phyloP scores from a whole-genome alignment of 2,113 vertebrate species.

The Lonchura striata region DNA sequence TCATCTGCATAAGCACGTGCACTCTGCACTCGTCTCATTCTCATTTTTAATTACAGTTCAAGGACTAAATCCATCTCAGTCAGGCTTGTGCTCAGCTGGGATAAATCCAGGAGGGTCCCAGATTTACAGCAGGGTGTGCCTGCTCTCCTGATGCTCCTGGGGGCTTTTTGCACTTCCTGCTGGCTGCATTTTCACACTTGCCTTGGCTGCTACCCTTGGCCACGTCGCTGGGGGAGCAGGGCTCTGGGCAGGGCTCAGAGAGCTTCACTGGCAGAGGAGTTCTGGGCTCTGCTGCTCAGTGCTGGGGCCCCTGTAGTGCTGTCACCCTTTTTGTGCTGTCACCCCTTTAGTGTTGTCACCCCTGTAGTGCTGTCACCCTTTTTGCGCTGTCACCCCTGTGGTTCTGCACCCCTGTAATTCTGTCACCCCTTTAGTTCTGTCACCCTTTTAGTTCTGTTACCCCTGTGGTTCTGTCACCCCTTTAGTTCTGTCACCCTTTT shows the following conservation, averaged over 20 bases:
- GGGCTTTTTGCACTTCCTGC: accelerated
- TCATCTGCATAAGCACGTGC: neutral
- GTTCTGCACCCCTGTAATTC: neutral
- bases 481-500: too few species aligned
- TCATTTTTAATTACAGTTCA: neutral
- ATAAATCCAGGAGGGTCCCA: neutral
- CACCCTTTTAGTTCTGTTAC: neutral
- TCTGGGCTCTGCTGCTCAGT: neutral
- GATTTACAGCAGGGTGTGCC: neutral
- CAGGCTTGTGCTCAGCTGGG: neutral
- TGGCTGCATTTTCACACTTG: accelerated
- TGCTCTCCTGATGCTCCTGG: neutral
- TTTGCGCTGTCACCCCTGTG: too few species aligned
- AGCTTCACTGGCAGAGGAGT: neutral
- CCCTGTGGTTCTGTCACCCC: neutral
- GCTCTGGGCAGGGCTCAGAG: neutral
- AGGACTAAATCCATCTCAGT: neutral
- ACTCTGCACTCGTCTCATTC: neutral
- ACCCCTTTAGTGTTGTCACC: too few species aligned
- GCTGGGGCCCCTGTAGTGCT: neutral
- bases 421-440: neutral
- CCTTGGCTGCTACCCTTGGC: neutral
- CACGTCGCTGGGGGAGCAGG: accelerated
- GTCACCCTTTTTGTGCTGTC: neutral
- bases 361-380: neutral